Evolutionary conservation across 1,140 invertebrate genomes (phyloP).

Genomic region (Drosophila lacteicornis): DNA sequence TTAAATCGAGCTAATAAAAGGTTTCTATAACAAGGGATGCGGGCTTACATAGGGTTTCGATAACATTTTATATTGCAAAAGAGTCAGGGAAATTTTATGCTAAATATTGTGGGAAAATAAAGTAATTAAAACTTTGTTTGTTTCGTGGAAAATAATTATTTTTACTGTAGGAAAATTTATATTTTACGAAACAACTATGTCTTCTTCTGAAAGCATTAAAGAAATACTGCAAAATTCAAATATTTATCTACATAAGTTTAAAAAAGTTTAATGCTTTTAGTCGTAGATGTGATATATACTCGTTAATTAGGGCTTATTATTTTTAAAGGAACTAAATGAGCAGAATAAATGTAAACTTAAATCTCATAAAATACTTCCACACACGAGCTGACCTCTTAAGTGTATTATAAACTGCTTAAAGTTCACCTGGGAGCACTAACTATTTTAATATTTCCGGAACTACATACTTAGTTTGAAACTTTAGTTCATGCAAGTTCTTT

Average conservation of each 20-base stretch:
- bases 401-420: background rate
- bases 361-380: background rate
- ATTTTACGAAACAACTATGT: too few relatives aligned
- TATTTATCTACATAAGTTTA: background rate
- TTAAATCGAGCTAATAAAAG: slow-evolving; percentile 24
- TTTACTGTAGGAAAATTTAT: too few relatives aligned
- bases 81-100: too few relatives aligned
- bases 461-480: background rate
- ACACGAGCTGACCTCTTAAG: background rate
- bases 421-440: background rate
- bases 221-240: background rate
- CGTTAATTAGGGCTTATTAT: background rate
- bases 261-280: too few relatives aligned
- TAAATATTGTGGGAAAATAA: background rate
- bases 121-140: too few relatives aligned
- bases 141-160: too few relatives aligned
- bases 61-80: background rate
- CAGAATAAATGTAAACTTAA: background rate
- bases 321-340: background rate
- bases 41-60: background rate
- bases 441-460: background rate
- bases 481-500: background rate
- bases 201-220: too few relatives aligned
- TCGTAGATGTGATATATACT: too few relatives aligned
- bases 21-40: background rate